Conservation (phyloP, 2,113 vertebrate genomes). For the Cryptomyrus ogoouensis region DNA sequence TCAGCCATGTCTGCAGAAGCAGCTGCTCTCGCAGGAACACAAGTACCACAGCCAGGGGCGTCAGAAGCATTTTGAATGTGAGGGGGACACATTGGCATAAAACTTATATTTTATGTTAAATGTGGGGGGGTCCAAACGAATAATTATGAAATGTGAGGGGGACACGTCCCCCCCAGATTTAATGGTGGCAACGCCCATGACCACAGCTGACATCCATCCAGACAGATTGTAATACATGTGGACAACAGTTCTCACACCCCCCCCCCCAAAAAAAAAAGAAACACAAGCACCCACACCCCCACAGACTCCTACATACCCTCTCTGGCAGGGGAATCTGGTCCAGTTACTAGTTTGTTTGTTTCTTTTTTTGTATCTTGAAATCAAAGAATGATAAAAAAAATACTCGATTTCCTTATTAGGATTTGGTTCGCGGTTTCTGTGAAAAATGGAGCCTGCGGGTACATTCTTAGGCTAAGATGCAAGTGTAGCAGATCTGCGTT, state of each 20-base stretch:
- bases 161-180: too few species aligned
- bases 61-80: too few species aligned
- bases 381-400: not conserved
- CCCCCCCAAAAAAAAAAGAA: not conserved
- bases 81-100: too few species aligned
- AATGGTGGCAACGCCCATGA: too few species aligned
- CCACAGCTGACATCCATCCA: slow-evolving; percentile 36
- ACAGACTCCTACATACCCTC: not conserved
- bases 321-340: not conserved
- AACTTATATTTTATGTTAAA: too few species aligned
- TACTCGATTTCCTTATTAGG: not conserved
- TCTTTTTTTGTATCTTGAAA: not conserved
- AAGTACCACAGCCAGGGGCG: slow-evolving; percentile 23
- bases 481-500: not conserved
- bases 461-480: not conserved
- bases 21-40: slow-evolving; percentile 29
- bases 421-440: not conserved
- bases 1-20: not conserved
- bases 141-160: too few species aligned
- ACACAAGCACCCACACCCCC: not conserved
- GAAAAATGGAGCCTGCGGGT: not conserved
- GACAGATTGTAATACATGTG: slow-evolving; percentile 41
- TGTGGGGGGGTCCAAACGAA: too few species aligned
- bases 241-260: not conserved
- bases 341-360: not conserved